phyloP scores from a whole-genome alignment of 2,888 invertebrate species.

The Chaitophorus viminalis region DNA sequence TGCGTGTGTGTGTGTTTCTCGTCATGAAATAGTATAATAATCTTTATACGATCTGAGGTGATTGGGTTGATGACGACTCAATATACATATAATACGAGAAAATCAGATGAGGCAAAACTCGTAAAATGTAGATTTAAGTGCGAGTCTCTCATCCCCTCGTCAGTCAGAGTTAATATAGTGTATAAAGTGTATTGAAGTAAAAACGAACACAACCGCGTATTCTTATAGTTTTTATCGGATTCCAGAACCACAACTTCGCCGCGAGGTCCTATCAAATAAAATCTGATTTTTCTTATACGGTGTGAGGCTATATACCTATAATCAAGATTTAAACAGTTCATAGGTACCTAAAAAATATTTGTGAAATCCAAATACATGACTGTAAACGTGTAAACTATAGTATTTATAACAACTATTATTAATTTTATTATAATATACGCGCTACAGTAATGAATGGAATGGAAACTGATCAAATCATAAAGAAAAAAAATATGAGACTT shows the following conservation, averaged over 20 bases:
- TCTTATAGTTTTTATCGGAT: constrained; percentile 34
- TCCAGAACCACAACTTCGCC: not conserved
- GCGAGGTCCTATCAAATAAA: not conserved
- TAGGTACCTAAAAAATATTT: not conserved
- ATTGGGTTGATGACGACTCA: constrained; percentile 33
- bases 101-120: constrained; percentile 29
- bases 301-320: not conserved
- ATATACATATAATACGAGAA: not conserved
- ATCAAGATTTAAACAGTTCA: not conserved
- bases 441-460: not conserved
- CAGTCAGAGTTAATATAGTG: constrained; percentile 23
- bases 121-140: constrained; percentile 55
- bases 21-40: constrained; percentile 31
- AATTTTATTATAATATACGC: not conserved
- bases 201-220: not conserved
- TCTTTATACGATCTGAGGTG: constrained; percentile 31
- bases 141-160: constrained; percentile 2
- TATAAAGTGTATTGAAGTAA: not conserved
- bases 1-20: not conserved
- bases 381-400: not conserved
- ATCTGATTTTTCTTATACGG: not conserved
- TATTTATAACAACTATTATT: not conserved
- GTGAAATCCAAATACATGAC: not conserved
- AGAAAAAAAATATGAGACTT: not conserved
- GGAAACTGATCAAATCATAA: not conserved